phyloP scores from a whole-genome alignment of 2,888 invertebrate genomes.

The Eupithecia tripunctaria region DNA sequence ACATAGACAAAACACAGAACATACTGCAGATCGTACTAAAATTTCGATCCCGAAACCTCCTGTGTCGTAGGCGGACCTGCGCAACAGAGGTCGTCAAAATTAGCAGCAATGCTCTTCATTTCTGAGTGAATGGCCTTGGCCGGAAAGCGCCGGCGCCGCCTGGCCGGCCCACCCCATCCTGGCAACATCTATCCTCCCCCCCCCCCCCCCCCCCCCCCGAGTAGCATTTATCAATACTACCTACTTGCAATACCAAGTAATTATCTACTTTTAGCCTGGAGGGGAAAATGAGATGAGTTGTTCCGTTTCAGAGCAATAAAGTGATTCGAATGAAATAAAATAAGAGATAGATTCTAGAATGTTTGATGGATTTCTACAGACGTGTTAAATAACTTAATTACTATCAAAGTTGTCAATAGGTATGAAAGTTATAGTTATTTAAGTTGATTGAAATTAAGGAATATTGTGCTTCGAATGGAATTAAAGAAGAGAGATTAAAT shows the following conservation, averaged over 20 bases:
- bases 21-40: no score
- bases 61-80: no score
- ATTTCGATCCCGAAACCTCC: no score
- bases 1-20: no score
- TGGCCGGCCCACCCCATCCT: slow-evolving; percentile 1
- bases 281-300: slow-evolving; percentile 10
- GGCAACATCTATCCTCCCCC: slow-evolving; percentile 5
- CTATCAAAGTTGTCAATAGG: background rate
- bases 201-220: slow-evolving; percentile 16
- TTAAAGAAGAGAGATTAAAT: background rate
- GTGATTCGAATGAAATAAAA: background rate
- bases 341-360: background rate
- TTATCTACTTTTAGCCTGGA: background rate
- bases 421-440: background rate
- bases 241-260: slow-evolving; percentile 16
- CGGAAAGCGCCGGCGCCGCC: slow-evolving; percentile 17
- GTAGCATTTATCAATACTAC: slow-evolving; percentile 28
- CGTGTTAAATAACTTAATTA: no score
- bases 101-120: background rate
- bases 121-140: slow-evolving; percentile 18
- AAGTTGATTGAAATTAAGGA: background rate
- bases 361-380: background rate
- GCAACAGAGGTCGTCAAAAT: background rate
- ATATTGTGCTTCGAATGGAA: background rate
- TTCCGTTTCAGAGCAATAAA: background rate